A percentile compares a stretch with the other conserved stretches of the same genome.
Evolutionary conservation across 37 sponge, comb jelly and placozoan species (phyloP).

Genomic region (Chondrosia reniformis): DNA sequence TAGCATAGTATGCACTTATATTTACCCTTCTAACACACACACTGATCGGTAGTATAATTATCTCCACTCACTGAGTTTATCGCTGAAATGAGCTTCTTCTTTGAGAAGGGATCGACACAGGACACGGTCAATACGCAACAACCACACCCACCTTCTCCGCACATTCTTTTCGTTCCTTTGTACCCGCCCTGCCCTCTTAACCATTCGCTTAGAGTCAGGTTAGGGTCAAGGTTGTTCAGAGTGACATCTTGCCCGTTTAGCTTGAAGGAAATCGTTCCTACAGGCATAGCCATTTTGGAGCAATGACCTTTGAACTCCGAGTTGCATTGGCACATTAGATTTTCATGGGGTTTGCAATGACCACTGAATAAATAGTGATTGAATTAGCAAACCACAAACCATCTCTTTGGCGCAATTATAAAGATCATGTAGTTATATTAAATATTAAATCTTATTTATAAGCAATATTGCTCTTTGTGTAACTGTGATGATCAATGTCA

Average conservation of each 20-base stretch:
- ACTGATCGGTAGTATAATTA: neutral
- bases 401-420: too few relatives aligned
- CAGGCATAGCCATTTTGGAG: conserved; percentile 26
- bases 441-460: too few relatives aligned
- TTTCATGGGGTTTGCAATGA: too few relatives aligned
- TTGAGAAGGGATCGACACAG: conserved; percentile 18
- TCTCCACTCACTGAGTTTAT: conserved; percentile 64
- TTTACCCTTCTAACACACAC: neutral
- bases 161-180: conserved; percentile 78
- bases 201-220: conserved; percentile 66
- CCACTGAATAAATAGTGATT: too few relatives aligned
- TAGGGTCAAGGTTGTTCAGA: conserved; percentile 30
- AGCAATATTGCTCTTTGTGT: too few relatives aligned
- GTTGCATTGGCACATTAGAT: too few relatives aligned
- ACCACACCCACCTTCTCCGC: conserved; percentile 81
- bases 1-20: neutral
- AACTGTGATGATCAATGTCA: too few relatives aligned
- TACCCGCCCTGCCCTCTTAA: conserved; percentile 51
- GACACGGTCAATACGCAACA: conserved; percentile 59
- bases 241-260: conserved; percentile 41
- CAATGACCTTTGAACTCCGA: too few relatives aligned
- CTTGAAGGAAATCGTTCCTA: conserved; percentile 31
- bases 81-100: conserved; percentile 37
- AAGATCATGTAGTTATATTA: too few relatives aligned
- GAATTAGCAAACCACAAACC: too few relatives aligned